These are phyloP conservation scores for Macrocentrus cingulum DNA, from an alignment of 1,140 invertebrate genomes.

Conservation along the genomic window DNA sequence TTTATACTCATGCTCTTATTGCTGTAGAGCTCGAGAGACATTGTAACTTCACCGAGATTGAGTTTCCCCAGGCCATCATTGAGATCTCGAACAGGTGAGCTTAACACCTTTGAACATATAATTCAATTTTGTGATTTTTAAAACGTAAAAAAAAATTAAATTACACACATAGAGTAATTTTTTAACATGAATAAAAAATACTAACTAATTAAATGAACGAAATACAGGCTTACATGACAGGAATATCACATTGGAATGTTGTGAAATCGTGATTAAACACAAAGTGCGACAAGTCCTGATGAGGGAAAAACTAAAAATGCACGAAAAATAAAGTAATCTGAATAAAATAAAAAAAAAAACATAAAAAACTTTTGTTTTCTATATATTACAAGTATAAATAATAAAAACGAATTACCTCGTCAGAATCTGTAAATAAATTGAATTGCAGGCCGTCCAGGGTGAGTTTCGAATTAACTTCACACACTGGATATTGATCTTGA, in stretches of 20 bases:
- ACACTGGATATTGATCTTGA: slow-evolving; percentile 61
- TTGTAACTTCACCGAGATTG: slow-evolving; percentile 69
- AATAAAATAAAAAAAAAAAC: slow-evolving; percentile 9
- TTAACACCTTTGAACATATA: slow-evolving; percentile 59
- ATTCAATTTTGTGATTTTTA: neutral
- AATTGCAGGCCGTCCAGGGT: slow-evolving; percentile 70
- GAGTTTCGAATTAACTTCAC: slow-evolving; percentile 63
- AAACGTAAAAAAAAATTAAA: neutral
- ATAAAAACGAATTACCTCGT: too few relatives aligned
- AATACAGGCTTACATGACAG: slow-evolving; percentile 2
- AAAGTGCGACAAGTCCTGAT: neutral
- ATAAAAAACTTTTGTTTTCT: slow-evolving; percentile 6
- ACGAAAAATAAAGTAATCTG: too few relatives aligned
- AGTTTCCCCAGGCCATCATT: slow-evolving; percentile 73
- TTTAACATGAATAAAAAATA: too few relatives aligned
- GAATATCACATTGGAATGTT: neutral
- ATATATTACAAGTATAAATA: too few relatives aligned
- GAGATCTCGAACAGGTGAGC: slow-evolving; percentile 73
- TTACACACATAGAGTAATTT: too few relatives aligned
- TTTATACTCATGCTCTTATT: slow-evolving; percentile 73
- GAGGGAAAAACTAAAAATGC: slow-evolving; percentile 1
- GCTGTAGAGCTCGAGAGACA: slow-evolving; percentile 67
- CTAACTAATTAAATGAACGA: slow-evolving; percentile 5
- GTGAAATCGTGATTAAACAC: slow-evolving; percentile 1
- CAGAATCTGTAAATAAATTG: slow-evolving; percentile 72